phyloP scores from a whole-genome alignment of 2,797 vertebrate species.

The Sebastes flavidus region DNA sequence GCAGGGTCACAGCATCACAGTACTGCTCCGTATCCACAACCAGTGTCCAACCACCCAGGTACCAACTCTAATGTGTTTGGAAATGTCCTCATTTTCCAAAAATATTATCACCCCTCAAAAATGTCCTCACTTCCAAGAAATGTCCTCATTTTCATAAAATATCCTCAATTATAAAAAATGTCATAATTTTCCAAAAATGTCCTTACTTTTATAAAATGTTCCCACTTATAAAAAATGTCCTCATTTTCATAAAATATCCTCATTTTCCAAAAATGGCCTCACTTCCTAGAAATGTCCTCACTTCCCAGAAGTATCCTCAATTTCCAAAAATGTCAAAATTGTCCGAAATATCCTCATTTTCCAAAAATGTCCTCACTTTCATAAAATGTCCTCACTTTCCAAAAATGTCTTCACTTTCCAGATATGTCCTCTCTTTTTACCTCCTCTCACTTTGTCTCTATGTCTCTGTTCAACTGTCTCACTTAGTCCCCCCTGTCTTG shows the following conservation, averaged over 20 bases:
- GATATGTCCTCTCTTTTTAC: not conserved
- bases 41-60: constrained; percentile 73
- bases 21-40: constrained; percentile 55
- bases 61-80: not conserved
- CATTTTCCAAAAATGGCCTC: no score
- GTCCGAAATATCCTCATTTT: not conserved
- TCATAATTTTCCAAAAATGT: not conserved
- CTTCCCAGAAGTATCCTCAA: not conserved
- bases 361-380: no score
- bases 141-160: not conserved
- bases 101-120: not conserved
- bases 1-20: constrained; percentile 75
- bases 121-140: not conserved
- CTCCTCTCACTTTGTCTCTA: no score
- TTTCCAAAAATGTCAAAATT: no score
- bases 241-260: not conserved
- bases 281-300: not conserved
- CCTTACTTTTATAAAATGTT: no score
- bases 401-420: not conserved
- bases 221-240: not conserved
- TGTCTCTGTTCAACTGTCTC: no score
- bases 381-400: no score
- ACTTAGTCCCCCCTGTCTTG: no score
- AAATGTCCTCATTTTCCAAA: not conserved
- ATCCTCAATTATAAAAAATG: not conserved